Percentiles rank a stretch among this genome's conserved stretches.
phyloP scores from a whole-genome alignment of 2,113 vertebrate species.

The Cettia cetti region DNA sequence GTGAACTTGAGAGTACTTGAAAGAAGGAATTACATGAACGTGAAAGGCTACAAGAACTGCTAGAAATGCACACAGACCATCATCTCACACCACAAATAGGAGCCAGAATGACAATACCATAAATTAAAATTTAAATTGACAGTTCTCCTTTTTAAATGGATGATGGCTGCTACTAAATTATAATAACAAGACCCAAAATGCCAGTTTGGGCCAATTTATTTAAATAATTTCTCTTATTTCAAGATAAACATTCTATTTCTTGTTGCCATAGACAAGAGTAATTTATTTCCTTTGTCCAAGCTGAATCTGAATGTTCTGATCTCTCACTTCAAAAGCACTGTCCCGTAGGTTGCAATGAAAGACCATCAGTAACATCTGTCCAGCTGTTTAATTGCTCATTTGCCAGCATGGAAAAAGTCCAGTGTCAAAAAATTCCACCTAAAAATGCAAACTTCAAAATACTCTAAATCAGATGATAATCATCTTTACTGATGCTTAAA shows the following conservation, averaged over 20 bases:
- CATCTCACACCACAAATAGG: slow-evolving; percentile 41
- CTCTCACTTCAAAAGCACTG: not conserved
- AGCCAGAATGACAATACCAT: slow-evolving; percentile 49
- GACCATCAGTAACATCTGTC: not conserved
- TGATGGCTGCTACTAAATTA: not conserved
- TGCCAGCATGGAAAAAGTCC: not conserved
- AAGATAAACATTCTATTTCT: not conserved
- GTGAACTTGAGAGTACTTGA: slow-evolving; percentile 22
- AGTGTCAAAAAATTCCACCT: not conserved
- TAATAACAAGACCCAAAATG: not conserved
- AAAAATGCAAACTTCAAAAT: not conserved
- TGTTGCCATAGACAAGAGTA: not conserved
- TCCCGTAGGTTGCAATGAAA: not conserved
- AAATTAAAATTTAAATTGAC: slow-evolving; percentile 37
- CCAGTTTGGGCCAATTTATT: not conserved
- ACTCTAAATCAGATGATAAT: not conserved
- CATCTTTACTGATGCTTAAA: not conserved
- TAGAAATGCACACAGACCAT: slow-evolving; percentile 11
- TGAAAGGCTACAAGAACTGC: slow-evolving; percentile 13
- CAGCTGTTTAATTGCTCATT: slow-evolving; percentile 14
- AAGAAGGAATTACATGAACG: slow-evolving; percentile 27
- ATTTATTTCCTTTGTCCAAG: not conserved
- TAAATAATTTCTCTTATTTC: not conserved
- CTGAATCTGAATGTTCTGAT: not conserved
- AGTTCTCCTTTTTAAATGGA: not conserved